These are phyloP conservation scores for Medauroidea extradentata DNA, from an alignment of 1,140 invertebrate genomes.

Conservation along the genomic window DNA sequence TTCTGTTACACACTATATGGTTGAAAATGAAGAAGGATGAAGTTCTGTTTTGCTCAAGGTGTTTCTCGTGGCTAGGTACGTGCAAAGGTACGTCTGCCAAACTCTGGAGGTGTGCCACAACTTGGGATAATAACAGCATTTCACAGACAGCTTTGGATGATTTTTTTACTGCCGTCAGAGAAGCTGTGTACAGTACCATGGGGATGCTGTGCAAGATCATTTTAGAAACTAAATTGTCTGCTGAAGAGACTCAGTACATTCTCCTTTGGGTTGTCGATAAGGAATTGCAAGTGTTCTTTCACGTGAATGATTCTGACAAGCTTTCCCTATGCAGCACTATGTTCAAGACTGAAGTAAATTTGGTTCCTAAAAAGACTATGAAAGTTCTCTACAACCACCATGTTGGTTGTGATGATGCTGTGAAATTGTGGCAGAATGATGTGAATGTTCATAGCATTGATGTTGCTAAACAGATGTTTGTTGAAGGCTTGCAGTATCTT, in stretches of 20 bases:
- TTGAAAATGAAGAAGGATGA: neutral
- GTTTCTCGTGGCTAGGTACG: slow-evolving; percentile 11
- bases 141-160: slow-evolving; percentile 3
- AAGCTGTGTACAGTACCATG: neutral
- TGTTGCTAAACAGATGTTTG: slow-evolving; percentile 14
- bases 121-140: neutral
- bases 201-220: slow-evolving; percentile 3
- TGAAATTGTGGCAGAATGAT: slow-evolving; percentile 12
- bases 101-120: slow-evolving; percentile 10
- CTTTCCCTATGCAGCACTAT: no score
- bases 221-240: neutral
- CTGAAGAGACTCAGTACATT: slow-evolving; percentile 8
- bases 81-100: neutral
- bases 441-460: slow-evolving; percentile 10
- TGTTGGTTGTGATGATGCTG: neutral
- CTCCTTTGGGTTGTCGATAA: slow-evolving; percentile 14
- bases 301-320: neutral
- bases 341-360: neutral
- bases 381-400: slow-evolving; percentile 12
- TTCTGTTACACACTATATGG: neutral
- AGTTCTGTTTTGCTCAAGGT: slow-evolving; percentile 1
- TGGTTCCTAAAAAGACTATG: neutral
- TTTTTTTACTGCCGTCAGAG: neutral
- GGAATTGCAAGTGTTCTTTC: slow-evolving; percentile 1
- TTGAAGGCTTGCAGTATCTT: slow-evolving; percentile 10